Conservation (phyloP, 1,140 invertebrate species). For the Papilio helenus region DNA sequence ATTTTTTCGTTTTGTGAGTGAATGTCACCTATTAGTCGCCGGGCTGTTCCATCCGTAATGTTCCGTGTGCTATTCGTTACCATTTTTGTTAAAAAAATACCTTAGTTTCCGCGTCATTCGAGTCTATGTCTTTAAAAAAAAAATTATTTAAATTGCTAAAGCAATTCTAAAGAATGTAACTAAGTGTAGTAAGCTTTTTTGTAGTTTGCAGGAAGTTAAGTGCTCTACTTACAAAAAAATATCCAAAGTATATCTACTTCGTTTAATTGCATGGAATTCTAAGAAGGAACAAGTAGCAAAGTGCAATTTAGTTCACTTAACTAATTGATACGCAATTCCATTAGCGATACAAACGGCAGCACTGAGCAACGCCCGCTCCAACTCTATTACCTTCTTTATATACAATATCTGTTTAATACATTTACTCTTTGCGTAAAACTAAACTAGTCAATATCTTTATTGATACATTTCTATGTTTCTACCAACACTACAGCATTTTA, state of each 20-base stretch:
- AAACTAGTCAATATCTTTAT: no score
- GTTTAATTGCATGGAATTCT: constrained; percentile 19
- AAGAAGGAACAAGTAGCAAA: constrained; percentile 1
- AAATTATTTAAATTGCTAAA: no score
- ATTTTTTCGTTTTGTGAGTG: constrained; percentile 7
- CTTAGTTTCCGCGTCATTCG: not conserved
- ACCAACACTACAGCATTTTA: no score
- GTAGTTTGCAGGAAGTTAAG: not conserved
- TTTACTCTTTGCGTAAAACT: not conserved
- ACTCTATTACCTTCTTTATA: constrained; percentile 1
- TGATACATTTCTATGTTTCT: no score
- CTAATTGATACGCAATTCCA: constrained; percentile 25
- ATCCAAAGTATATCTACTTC: not conserved
- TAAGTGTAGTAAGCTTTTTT: not conserved
- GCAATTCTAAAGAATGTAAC: not conserved
- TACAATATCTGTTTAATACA: not conserved
- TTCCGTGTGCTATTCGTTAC: not conserved
- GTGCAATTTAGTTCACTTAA: constrained; percentile 26
- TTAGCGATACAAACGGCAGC: constrained; percentile 23
- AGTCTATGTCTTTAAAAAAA: not conserved
- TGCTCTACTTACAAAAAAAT: not conserved
- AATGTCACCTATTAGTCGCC: not conserved
- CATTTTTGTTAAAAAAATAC: not conserved
- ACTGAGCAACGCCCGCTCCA: not conserved
- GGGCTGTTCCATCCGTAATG: not conserved